Evolutionary conservation across 2,113 vertebrate genomes (phyloP).

Genomic region (Athene cunicularia): DNA sequence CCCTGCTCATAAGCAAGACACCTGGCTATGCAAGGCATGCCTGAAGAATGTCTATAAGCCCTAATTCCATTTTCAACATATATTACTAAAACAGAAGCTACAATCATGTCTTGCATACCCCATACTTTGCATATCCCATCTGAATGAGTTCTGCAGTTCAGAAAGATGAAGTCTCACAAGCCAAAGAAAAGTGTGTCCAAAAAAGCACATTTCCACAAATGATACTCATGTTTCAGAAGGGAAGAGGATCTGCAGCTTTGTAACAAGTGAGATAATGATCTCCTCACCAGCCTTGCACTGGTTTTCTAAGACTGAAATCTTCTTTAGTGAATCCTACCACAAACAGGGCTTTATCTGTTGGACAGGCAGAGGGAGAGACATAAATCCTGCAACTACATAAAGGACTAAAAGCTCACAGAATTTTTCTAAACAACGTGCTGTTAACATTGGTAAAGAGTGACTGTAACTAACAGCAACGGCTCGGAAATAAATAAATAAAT

Average conservation of each 20-base stretch:
- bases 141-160: background rate
- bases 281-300: background rate
- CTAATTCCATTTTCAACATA: background rate
- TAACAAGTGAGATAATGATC: background rate
- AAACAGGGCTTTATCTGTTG: background rate
- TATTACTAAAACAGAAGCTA: background rate
- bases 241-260: background rate
- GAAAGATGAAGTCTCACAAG: background rate
- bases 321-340: background rate
- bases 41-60: background rate
- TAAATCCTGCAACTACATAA: background rate
- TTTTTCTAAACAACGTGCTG: background rate
- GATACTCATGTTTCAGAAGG: background rate
- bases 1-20: background rate
- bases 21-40: background rate
- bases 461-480: background rate
- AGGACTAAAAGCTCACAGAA: fast-evolving
- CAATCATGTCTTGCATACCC: background rate
- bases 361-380: background rate
- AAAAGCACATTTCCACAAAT: background rate
- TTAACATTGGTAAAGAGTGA: background rate
- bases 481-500: background rate
- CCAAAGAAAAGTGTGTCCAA: background rate
- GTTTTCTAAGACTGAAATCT: background rate
- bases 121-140: background rate